These are phyloP conservation scores for Dunckerocampus dactyliophorus DNA, from an alignment of 2,113 vertebrate genomes.

Conservation along the genomic window DNA sequence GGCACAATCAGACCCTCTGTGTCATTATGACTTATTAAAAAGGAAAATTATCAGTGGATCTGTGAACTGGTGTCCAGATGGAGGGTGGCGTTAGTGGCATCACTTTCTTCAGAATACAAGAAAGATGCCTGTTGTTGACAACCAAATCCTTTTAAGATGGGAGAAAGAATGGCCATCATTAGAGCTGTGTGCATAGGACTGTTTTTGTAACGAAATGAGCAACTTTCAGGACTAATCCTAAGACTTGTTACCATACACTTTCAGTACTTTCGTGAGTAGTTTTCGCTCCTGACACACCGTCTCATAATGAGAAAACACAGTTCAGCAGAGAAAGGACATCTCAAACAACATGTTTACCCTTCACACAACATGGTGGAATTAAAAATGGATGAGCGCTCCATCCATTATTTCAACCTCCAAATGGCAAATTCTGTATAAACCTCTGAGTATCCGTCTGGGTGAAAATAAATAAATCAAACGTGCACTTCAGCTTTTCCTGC, in stretches of 20 bases:
- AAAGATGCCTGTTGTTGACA: conserved; percentile 50
- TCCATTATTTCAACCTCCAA: conserved; percentile 81
- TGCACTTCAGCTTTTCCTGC: conserved; percentile 72
- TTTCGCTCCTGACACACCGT: conserved; percentile 49
- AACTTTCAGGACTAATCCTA: conserved; percentile 42
- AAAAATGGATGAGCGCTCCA: conserved; percentile 77
- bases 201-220: conserved; percentile 21
- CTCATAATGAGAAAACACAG: conserved; percentile 70
- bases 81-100: conserved; percentile 37
- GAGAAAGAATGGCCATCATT: conserved; percentile 30
- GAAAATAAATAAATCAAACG: conserved; percentile 81
- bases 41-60: conserved; percentile 75
- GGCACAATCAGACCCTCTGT: conserved; percentile 76
- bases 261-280: conserved; percentile 62
- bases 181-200: conserved; percentile 5
- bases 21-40: conserved; percentile 81
- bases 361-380: conserved; percentile 77
- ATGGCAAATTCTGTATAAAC: conserved; percentile 77
- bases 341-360: conserved; percentile 79
- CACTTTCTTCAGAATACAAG: conserved; percentile 38
- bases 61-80: conserved; percentile 69
- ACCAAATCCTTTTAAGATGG: conserved; percentile 42
- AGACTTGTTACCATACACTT: conserved; percentile 59
- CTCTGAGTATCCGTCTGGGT: conserved; percentile 75
- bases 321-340: conserved; percentile 74